phyloP scores from a whole-genome alignment of 2,113 vertebrate species.

The Grammomys dolichurus region DNA sequence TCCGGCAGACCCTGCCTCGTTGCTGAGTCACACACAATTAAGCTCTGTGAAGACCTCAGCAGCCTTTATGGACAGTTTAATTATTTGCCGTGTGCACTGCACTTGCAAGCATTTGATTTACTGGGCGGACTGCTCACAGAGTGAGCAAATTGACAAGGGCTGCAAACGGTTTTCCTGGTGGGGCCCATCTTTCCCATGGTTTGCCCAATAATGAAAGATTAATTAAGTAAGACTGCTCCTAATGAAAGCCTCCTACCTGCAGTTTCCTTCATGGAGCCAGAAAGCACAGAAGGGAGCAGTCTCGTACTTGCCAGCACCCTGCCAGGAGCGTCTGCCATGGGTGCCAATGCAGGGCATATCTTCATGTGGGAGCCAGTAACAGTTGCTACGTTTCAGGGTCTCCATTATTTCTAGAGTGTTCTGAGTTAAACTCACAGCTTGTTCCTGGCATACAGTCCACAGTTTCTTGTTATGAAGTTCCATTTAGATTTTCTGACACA shows the following conservation, averaged over 20 bases:
- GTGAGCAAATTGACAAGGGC: slow-evolving; percentile 82
- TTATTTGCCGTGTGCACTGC: slow-evolving; percentile 80
- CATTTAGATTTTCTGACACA: too few relatives aligned
- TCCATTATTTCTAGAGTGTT: background rate
- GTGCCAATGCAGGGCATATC: background rate
- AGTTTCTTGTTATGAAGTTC: fast-evolving
- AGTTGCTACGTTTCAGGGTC: slow-evolving; percentile 38
- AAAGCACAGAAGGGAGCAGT: slow-evolving; percentile 71
- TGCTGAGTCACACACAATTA: slow-evolving; percentile 81
- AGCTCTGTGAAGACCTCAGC: slow-evolving; percentile 69
- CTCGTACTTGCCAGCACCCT: slow-evolving; percentile 7
- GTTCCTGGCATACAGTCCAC: fast-evolving
- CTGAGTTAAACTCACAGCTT: slow-evolving; percentile 1
- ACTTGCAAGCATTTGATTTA: slow-evolving; percentile 83
- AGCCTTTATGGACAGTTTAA: slow-evolving; percentile 81
- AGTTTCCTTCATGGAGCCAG: slow-evolving; percentile 63
- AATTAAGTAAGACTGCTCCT: slow-evolving; percentile 85
- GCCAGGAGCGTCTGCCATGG: background rate
- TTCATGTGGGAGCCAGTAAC: background rate
- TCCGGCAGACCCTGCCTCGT: slow-evolving; percentile 57
- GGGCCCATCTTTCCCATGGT: slow-evolving; percentile 81
- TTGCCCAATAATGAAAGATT: slow-evolving; percentile 86
- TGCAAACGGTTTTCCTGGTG: slow-evolving; percentile 79
- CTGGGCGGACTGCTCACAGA: slow-evolving; percentile 78
- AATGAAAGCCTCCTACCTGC: slow-evolving; percentile 81